Evolutionary conservation across 2,888 invertebrate species (phyloP), one percentile per base, ranked within the genome.

Genomic region (Yponomeuta cagnagella): DNA sequence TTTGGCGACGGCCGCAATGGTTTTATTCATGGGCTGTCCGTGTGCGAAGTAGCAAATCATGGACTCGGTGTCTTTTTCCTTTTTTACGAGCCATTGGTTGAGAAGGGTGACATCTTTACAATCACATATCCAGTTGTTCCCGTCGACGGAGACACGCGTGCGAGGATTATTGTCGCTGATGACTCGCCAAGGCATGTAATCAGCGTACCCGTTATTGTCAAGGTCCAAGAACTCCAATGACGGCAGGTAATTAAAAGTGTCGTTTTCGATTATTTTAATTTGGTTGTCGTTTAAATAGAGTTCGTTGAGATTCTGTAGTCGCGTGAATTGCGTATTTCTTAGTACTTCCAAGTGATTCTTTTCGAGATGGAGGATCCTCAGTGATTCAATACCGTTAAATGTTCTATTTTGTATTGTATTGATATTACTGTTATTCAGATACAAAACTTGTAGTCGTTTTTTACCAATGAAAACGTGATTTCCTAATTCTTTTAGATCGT

Each of bases 391-490:
- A 70, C 96, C 96, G 91, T 96, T 96, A 88, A 97, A 97, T 74
- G 96, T 96, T 82, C 95, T 93, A 89, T 96, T 96, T 90, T 95
- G 95, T 82, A 97, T 94, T 76, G 94, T 94, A 75, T 94, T 93
- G 76, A 97, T 94, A 80, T 95, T 95, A 86, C 96, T 96, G 87
- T 95, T 95, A 90, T 97, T 97, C 76, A 97, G 93, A 88, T 93
- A 96, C 76, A 97, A 92, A 77, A 95, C 94, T 88, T 95, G 95
- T 75, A 97, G 90, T 85, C 96, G 95, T 87, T 96, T 96, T 89
- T 96, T 96, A 74, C 96, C 97, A 83, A 97, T 96, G 88, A 97
- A 97, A 82, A 96, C 95, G 93, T 97, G 96, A 90, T 96, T 96
- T 79, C 95, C 95, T 75, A 97, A 93, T 80, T 95, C 95, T 76